These are phyloP conservation scores for Holacanthus passer DNA, from an alignment of 2,113 vertebrate species.

Conservation along the genomic window DNA sequence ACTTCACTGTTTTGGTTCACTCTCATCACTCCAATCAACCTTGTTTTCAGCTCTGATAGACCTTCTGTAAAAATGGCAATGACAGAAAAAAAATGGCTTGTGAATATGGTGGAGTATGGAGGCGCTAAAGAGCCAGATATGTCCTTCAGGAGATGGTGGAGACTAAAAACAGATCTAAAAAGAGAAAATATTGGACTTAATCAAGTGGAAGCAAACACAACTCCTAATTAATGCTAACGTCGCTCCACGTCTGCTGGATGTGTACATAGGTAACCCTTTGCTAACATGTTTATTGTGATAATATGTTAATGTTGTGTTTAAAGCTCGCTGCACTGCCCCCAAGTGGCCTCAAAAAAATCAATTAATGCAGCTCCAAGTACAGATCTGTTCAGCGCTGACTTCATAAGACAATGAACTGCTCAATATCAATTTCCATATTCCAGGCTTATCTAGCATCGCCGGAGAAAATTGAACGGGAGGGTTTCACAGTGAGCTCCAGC, in stretches of 20 bases:
- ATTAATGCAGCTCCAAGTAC: not conserved
- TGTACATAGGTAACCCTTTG: not conserved
- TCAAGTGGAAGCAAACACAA: not conserved
- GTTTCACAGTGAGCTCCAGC: slow-evolving; percentile 6
- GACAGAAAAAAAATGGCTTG: not conserved
- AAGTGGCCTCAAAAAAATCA: not conserved
- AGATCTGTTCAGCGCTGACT: not conserved
- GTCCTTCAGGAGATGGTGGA: not conserved
- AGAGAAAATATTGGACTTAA: not conserved
- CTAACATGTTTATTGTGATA: not conserved
- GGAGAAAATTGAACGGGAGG: slow-evolving; percentile 19
- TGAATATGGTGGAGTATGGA: no score
- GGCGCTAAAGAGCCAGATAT: no score
- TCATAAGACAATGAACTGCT: not conserved
- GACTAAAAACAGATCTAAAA: not conserved
- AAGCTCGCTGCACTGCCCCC: not conserved
- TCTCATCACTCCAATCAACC: not conserved
- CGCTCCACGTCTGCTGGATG: not conserved
- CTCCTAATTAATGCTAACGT: not conserved
- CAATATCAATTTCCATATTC: slow-evolving; percentile 26
- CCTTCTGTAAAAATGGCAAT: no score
- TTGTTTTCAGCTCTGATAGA: not conserved
- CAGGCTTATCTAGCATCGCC: not conserved
- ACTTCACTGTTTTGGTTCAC: not conserved
- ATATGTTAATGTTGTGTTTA: not conserved